Percentiles rank a stretch among this genome's conserved stretches.
phyloP scores from a whole-genome alignment of 2,797 vertebrate genomes.

The Zenarchopterus dispar region DNA sequence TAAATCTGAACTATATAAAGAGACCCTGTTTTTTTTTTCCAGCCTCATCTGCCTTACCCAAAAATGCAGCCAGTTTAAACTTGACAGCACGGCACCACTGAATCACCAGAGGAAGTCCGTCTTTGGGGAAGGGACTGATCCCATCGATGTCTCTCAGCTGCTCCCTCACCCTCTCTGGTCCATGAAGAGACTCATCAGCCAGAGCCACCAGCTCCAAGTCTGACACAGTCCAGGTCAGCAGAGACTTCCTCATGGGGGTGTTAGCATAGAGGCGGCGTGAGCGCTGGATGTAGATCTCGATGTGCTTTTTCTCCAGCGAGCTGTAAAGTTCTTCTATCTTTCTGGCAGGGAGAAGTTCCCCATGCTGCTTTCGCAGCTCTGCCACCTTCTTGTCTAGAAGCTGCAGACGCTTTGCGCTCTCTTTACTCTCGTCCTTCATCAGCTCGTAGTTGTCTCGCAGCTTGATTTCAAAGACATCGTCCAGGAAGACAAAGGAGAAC shows the following conservation, averaged over 20 bases:
- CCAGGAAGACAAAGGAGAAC: slow-evolving; percentile 96
- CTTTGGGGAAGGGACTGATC: slow-evolving; percentile 90
- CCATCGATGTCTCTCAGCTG: slow-evolving; percentile 91
- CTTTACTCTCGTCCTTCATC: slow-evolving; percentile 98
- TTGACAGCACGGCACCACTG: slow-evolving; percentile 96
- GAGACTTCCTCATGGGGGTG: slow-evolving; percentile 95
- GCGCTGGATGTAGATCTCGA: slow-evolving; percentile 98
- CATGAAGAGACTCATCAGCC: slow-evolving; percentile 90
- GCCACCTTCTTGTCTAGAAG: slow-evolving; percentile 95
- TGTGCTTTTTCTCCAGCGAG: slow-evolving; percentile 97
- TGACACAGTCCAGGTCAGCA: slow-evolving; percentile 93
- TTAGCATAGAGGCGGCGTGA: slow-evolving; percentile 94
- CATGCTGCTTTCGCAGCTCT: slow-evolving; percentile 94
- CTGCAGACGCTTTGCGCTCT: slow-evolving; percentile 93
- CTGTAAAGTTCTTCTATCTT: slow-evolving; percentile 98
- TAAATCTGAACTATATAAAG: not conserved
- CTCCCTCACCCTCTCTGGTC: slow-evolving; percentile 87
- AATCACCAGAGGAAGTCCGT: slow-evolving; percentile 90
- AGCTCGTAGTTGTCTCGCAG: slow-evolving; percentile 97
- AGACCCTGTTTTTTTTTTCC: not conserved
- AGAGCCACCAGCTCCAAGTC: slow-evolving; percentile 89
- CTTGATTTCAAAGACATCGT: slow-evolving; percentile 96
- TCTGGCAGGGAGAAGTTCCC: slow-evolving; percentile 94
- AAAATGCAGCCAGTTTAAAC: slow-evolving; percentile 88
- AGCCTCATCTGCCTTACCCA: slow-evolving; percentile 81